Percentiles rank a stretch among this genome's conserved stretches.
Conservation (phyloP, 1,140 invertebrate genomes). For the Hestina assimilis region DNA sequence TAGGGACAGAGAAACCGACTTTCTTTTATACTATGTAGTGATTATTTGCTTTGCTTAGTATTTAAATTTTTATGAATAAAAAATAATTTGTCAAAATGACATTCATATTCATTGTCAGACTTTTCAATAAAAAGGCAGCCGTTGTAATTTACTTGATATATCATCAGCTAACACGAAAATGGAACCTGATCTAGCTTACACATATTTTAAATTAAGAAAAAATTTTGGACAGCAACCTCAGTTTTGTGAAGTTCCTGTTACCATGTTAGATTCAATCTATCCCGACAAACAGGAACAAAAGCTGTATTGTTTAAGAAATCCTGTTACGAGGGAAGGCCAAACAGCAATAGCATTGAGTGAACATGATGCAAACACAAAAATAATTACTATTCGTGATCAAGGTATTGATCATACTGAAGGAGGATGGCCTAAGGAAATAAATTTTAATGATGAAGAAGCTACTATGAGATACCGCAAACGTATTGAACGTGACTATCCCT, state of each 20-base stretch:
- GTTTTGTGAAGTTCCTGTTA: conserved; percentile 84
- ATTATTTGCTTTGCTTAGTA: no score
- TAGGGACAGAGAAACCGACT: no score
- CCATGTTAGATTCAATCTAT: conserved; percentile 85
- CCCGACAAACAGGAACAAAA: conserved; percentile 81
- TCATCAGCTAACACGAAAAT: conserved; percentile 8
- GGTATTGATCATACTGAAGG: conserved; percentile 94
- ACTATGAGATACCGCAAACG: conserved; percentile 91
- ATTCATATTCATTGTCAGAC: no score
- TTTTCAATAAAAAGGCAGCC: no score
- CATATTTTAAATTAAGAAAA: conserved; percentile 82
- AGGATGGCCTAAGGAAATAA: conserved; percentile 97
- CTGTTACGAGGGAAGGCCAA: conserved; percentile 81
- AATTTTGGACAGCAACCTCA: conserved; percentile 83
- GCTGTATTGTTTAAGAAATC: conserved; percentile 85
- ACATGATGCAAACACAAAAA: conserved; percentile 80
- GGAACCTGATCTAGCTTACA: conserved; percentile 53
- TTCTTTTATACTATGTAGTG: no score
- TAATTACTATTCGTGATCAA: conserved; percentile 84
- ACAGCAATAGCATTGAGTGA: conserved; percentile 79
- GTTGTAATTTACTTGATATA: neutral
- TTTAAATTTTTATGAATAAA: neutral
- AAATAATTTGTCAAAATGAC: neutral
- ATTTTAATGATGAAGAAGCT: conserved; percentile 91
- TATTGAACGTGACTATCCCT: conserved; percentile 95